These are phyloP conservation scores for Polydrusus pterygomalis DNA, from an alignment of 2,888 invertebrate genomes.

Conservation along the genomic window DNA sequence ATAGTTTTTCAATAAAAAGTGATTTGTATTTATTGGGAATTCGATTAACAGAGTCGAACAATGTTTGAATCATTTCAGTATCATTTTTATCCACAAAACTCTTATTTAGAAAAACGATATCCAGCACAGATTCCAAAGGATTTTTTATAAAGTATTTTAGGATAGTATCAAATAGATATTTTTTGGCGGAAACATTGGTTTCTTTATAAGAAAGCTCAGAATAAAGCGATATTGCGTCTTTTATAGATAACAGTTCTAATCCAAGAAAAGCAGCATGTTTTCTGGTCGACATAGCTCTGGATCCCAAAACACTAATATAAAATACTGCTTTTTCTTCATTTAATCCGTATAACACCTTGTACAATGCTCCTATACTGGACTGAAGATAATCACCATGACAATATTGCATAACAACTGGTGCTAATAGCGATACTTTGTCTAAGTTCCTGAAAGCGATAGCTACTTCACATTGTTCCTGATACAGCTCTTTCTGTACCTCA, in stretches of 20 bases:
- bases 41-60: conserved; percentile 32
- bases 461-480: conserved; percentile 55
- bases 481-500: conserved; percentile 49
- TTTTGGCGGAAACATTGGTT: conserved; percentile 54
- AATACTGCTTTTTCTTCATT: conserved; percentile 53
- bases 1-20: conserved; percentile 52
- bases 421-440: conserved; percentile 41
- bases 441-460: conserved; percentile 47
- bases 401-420: conserved; percentile 56
- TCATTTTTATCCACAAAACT: conserved; percentile 55
- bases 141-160: conserved; percentile 59
- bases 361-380: conserved; percentile 53
- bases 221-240: conserved; percentile 44
- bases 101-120: conserved; percentile 53
- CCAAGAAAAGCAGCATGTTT: conserved; percentile 59
- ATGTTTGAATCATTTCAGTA: conserved; percentile 52
- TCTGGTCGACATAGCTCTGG: conserved; percentile 57
- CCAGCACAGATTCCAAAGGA: conserved; percentile 52
- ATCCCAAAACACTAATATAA: conserved; percentile 52
- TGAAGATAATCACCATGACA: conserved; percentile 60
- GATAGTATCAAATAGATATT: conserved; percentile 56
- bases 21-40: conserved; percentile 53
- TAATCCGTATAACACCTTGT: conserved; percentile 56
- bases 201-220: conserved; percentile 35
- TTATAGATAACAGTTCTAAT: conserved; percentile 51